These are phyloP conservation scores for Sebastolobus altivelis DNA, from an alignment of 2,797 vertebrate genomes.

Conservation along the genomic window DNA sequence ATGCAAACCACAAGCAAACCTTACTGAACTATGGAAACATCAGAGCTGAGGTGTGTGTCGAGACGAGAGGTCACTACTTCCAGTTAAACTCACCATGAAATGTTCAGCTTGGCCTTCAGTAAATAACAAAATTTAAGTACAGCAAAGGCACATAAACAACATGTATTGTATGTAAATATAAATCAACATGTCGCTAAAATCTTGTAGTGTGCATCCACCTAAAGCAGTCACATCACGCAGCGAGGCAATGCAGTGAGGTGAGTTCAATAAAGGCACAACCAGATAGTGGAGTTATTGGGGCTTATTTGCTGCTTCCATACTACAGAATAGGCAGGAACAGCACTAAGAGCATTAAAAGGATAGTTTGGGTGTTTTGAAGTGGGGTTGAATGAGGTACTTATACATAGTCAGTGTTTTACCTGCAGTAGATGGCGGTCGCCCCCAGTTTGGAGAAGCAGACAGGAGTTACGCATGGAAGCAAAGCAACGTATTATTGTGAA, in stretches of 20 bases:
- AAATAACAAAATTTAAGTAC: not conserved
- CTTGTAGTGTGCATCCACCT: slow-evolving; percentile 55
- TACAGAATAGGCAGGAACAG: accelerated
- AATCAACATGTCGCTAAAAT: not conserved
- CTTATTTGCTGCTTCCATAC: not conserved
- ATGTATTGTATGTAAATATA: not conserved
- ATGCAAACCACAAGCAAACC: slow-evolving; percentile 58
- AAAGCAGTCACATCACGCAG: slow-evolving; percentile 32
- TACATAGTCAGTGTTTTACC: too few relatives aligned
- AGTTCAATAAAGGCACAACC: slow-evolving; percentile 10
- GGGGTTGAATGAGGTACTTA: too few relatives aligned
- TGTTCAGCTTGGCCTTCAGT: not conserved
- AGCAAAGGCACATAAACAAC: not conserved
- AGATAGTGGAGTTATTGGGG: slow-evolving; percentile 2
- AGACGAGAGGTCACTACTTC: not conserved
- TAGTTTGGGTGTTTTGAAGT: too few relatives aligned
- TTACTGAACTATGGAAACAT: not conserved
- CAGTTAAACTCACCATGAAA: not conserved
- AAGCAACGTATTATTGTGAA: too few relatives aligned
- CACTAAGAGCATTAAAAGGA: not conserved
- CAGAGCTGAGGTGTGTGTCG: not conserved
- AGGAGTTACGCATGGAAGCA: too few relatives aligned
- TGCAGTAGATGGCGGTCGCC: too few relatives aligned
- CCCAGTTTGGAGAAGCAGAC: too few relatives aligned
- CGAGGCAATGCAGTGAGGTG: slow-evolving; percentile 23